These are phyloP conservation scores for Macrosiphum euphorbiae DNA, from an alignment of 2,888 invertebrate species.

Conservation along the genomic window DNA sequence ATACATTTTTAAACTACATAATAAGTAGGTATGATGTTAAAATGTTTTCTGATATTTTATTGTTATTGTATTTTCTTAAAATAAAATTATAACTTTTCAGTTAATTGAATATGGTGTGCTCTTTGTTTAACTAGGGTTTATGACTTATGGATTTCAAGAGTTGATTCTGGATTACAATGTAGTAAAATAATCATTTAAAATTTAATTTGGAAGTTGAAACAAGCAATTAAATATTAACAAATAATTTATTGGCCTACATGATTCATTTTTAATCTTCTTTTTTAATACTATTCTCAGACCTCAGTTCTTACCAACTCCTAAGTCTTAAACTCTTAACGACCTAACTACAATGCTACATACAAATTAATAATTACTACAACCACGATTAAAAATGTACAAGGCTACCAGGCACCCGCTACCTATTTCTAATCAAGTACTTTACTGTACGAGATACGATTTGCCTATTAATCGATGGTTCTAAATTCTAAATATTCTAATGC, in stretches of 20 bases:
- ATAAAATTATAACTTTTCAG: slow-evolving; percentile 25
- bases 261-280: slow-evolving; percentile 8
- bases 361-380: too few relatives aligned
- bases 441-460: too few relatives aligned
- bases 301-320: background rate
- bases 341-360: too few relatives aligned
- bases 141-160: background rate
- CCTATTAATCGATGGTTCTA: too few relatives aligned
- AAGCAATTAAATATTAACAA: background rate
- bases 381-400: too few relatives aligned
- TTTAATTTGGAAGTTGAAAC: background rate
- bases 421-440: too few relatives aligned
- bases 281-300: background rate
- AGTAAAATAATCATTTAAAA: background rate
- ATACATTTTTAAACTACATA: background rate
- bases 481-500: too few relatives aligned
- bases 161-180: background rate
- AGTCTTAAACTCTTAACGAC: background rate
- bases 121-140: background rate
- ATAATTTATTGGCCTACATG: background rate
- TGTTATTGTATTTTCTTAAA: slow-evolving; percentile 9
- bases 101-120: background rate
- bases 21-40: background rate
- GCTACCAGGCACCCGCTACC: too few relatives aligned
- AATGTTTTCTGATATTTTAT: background rate